Conservation (phyloP, 2,888 invertebrate species). For the Xylocampa areola region DNA sequence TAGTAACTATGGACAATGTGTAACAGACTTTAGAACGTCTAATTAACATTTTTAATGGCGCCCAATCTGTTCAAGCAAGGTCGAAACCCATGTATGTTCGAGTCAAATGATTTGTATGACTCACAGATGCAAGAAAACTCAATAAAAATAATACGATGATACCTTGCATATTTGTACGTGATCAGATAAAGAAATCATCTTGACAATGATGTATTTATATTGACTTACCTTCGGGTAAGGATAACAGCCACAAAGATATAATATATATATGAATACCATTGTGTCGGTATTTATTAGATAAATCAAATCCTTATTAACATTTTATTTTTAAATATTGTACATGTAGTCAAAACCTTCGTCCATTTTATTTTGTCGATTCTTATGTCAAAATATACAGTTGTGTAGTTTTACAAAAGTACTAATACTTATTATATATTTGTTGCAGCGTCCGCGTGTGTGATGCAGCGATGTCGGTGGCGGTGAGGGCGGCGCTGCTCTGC, state of each 20-base stretch:
- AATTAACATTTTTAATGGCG: constrained; percentile 62
- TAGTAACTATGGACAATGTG: constrained; percentile 16
- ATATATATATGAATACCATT: no score
- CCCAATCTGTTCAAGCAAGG: constrained; percentile 65
- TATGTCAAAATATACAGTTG: no score
- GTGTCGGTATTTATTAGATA: no score
- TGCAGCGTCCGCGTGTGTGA: constrained; percentile 81
- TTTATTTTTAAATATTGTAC: no score
- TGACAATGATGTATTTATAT: constrained; percentile 39
- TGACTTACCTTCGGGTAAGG: constrained; percentile 1
- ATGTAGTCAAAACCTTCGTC: no score
- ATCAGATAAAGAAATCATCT: constrained; percentile 40
- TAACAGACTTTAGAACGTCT: constrained; percentile 35
- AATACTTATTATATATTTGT: constrained; percentile 58
- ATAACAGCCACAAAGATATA: neutral
- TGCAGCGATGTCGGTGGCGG: constrained; percentile 83
- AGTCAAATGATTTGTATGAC: constrained; percentile 58
- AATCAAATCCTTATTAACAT: no score
- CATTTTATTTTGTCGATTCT: no score
- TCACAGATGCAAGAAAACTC: constrained; percentile 40
- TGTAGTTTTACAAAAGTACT: no score
- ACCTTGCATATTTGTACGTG: constrained; percentile 42
- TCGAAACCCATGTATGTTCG: constrained; percentile 59
- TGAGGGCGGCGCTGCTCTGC: constrained; percentile 84
- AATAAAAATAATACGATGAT: constrained; percentile 34